phyloP scores from a whole-genome alignment of 2,888 invertebrate genomes.

The Acronicta leporina region DNA sequence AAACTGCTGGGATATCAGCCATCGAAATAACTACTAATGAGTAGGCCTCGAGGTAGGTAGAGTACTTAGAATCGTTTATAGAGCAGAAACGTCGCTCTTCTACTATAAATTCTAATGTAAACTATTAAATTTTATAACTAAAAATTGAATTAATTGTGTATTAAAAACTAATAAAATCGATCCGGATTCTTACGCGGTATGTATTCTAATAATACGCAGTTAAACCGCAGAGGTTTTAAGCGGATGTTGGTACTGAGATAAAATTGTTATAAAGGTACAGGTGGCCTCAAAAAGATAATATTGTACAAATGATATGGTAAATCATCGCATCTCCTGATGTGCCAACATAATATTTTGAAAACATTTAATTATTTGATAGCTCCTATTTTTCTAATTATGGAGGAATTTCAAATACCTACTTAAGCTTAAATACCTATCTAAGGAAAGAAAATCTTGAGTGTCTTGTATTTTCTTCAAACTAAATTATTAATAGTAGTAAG shows the following conservation, averaged over 20 bases:
- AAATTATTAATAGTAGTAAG: conserved; percentile 1
- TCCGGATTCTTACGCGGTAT: conserved; percentile 49
- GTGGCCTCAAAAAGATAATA: too few relatives aligned
- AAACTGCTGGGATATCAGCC: conserved; percentile 15
- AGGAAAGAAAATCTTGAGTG: too few relatives aligned
- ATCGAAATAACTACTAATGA: conserved; percentile 25
- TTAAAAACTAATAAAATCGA: conserved; percentile 62
- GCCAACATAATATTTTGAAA: too few relatives aligned
- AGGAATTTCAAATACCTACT: not conserved
- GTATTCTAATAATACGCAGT: conserved; percentile 46
- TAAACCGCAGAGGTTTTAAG: conserved; percentile 17
- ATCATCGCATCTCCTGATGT: too few relatives aligned
- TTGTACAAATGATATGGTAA: too few relatives aligned
- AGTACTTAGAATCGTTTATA: conserved; percentile 17
- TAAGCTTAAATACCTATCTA: not conserved
- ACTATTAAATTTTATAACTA: conserved; percentile 36
- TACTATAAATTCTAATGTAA: conserved; percentile 32
- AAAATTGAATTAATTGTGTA: conserved; percentile 60
- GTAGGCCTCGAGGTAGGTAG: conserved; percentile 12
- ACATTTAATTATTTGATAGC: too few relatives aligned
- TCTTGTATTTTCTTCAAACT: not conserved
- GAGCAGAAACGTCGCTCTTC: conserved; percentile 23
- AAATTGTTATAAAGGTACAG: conserved; percentile 13
- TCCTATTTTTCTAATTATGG: not conserved
- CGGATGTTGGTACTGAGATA: conserved; percentile 3